These are phyloP conservation scores for Pelagia noctiluca DNA, from an alignment of 30 jellyfish, hydroid and myxozoan species.

Conservation along the genomic window DNA sequence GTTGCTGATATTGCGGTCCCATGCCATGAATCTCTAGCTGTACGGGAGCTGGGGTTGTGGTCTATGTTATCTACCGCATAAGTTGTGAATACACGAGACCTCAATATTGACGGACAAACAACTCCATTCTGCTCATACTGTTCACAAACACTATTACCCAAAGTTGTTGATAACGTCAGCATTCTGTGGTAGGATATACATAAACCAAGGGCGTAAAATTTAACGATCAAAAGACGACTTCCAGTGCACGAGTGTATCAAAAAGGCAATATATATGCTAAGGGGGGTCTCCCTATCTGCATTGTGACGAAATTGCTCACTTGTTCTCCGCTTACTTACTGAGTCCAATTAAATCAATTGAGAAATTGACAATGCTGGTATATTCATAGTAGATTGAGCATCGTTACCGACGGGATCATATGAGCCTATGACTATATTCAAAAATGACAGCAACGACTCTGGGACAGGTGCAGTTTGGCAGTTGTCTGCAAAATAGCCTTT, in stretches of 20 bases:
- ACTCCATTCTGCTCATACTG: slow-evolving; percentile 28
- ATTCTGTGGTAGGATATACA: slow-evolving; percentile 39
- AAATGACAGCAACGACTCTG: too few relatives aligned
- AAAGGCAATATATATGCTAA: slow-evolving; percentile 10
- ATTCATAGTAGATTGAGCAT: too few relatives aligned
- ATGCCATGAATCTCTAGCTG: slow-evolving; percentile 68
- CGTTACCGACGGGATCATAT: too few relatives aligned
- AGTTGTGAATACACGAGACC: slow-evolving; percentile 47
- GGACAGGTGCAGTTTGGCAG: too few relatives aligned
- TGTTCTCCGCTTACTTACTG: not conserved
- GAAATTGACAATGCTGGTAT: slow-evolving; percentile 45
- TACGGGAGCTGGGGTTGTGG: slow-evolving; percentile 70
- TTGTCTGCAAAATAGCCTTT: too few relatives aligned
- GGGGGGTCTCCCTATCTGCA: slow-evolving; percentile 6
- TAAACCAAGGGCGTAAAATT: slow-evolving; percentile 16
- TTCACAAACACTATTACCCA: slow-evolving; percentile 3
- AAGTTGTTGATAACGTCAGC: slow-evolving; percentile 13
- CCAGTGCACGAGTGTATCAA: slow-evolving; percentile 34
- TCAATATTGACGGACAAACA: slow-evolving; percentile 62
- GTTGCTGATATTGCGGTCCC: slow-evolving; percentile 65
- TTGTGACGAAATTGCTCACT: not conserved
- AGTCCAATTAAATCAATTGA: slow-evolving; percentile 16
- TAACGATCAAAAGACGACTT: slow-evolving; percentile 6
- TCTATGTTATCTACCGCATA: slow-evolving; percentile 71
- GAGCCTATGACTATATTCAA: too few relatives aligned